Evolutionary conservation across 2,888 invertebrate genomes (phyloP).

Genomic region (Nasonovia ribisnigri): DNA sequence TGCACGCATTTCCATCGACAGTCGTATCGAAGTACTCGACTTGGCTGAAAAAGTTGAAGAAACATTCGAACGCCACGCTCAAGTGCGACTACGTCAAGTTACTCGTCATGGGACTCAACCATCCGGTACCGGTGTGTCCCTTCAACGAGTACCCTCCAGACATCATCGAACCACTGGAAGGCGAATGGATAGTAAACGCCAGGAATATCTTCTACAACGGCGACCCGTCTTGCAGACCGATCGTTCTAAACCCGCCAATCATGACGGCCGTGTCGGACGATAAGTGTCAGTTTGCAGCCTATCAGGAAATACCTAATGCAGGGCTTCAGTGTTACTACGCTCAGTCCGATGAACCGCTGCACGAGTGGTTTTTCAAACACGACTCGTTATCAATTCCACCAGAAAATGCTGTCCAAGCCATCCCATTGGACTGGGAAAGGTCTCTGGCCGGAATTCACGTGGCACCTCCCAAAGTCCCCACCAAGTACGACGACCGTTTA

Average conservation of each 20-base stretch:
- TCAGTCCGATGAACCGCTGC: conserved; percentile 34
- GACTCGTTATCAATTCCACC: background rate
- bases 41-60: background rate
- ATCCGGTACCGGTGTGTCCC: background rate
- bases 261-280: conserved; percentile 43
- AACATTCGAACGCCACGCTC: background rate
- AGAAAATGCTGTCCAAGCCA: background rate
- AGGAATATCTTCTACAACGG: background rate
- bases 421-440: conserved; percentile 49
- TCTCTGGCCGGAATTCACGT: conserved; percentile 32
- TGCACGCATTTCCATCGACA: background rate
- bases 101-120: conserved; percentile 13
- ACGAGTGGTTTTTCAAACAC: conserved; percentile 31
- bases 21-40: conserved; percentile 19
- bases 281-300: conserved; percentile 33
- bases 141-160: background rate
- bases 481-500: background rate
- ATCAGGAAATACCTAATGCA: conserved; percentile 1
- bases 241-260: background rate
- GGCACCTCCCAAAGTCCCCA: background rate
- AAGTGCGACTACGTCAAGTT: conserved; percentile 15
- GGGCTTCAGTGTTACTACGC: conserved; percentile 37
- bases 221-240: background rate
- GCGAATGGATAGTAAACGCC: background rate
- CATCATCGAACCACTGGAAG: background rate